Base-by-base conservation (phyloP, 2,888 invertebrate species). In the Capitulum mitella region DNA sequence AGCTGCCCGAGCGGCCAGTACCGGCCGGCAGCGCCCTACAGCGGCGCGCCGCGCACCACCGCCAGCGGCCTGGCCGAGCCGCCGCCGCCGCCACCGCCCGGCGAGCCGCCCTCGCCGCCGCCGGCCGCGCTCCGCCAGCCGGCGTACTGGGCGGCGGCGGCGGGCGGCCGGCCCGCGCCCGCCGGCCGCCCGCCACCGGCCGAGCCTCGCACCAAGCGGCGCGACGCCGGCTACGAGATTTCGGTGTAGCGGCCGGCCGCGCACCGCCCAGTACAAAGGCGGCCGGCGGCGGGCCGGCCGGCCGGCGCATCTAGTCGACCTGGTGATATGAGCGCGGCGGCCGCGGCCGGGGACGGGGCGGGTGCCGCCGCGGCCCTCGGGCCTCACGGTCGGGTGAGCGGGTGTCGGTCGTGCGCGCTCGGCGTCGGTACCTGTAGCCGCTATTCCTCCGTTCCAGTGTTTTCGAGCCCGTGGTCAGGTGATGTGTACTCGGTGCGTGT, bases 1-100 rank as follows among this genome's bases (percentile, higher is more conserved):
- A 8, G 19, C 26, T 8, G 58, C n/a, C 58, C n/a, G 58, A 12
- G 8, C 58, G 58, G 29, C 12, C 29, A n/a, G n/a, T 58, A 58
- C 70, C 37, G 19, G 70, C 40, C 70, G 70, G 5, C 70, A 6
- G 37, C 70, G 37, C 26, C 37, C 70, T 70, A 70, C 70, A 70
- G 70, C 40, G 70, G 70, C 70, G 70, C 70, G 37, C 70, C 29
- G 37, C 70, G 70, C 70, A 70, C 37, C 70, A 70, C 70, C 40
- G 70, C 70, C 70, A 70, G 70, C 70, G 70, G 70, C 37, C 70
- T 70, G 70, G 37, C 70, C 40, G 70, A 37, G 37, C 10, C 5
- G 37, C 37, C 70, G 70, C 37, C 70, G 3, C 26, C 8, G 29
- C 40, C 29, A 37, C 64, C 34, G 64, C 34, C 64, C 64, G 26